Base-by-base conservation (phyloP, 2,888 invertebrate species). In the Agriotes lineatus region DNA sequence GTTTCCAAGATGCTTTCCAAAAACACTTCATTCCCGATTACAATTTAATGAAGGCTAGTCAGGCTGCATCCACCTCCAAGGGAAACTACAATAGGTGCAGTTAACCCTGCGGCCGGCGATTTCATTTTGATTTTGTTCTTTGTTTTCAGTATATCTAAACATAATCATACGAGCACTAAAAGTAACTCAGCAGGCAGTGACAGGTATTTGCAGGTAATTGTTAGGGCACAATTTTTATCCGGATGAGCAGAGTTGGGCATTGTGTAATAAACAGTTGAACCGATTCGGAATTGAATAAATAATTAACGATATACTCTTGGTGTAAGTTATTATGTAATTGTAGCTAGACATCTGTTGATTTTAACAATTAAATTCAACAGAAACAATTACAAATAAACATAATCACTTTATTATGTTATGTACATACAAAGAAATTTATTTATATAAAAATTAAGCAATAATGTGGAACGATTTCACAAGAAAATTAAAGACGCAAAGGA, bases 1-100 rank as follows among this genome's bases (percentile, higher is more conserved):
- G 80, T 35, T 84, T 82, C 74, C 84, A 84, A 69, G 84, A 83
- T 44, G 83, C 82, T 44, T 84, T 82, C 74, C 84, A 85, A 74
- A 82, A 81, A 74, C 83, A 84, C 70, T 79, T 84, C 56, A 77
- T 82, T 52, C 76, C 73, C 59, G 78, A 76, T 52, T 70, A 75
- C 72, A 71, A 67, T 62, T 60, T 73, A 22, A 68, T 70, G 68
- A 64, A 78, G 73, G 72, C 77, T 75, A 50, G 52, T 77, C 60
- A 79, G 73, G 60, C 75, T 45, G 59, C 74, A 16, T 68, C 78
- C 9, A 75, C 75, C 37, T 70, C 77, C 50, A 83, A 82, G 73
- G 75, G 78, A 50, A 79, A 76, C 72, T 81, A 80, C 67, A 83
- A 82, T 79, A 81, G 80, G 78, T 83, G 80, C 77, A 80, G 79